phyloP scores from a whole-genome alignment of 2,113 vertebrate species.

The Hippocampus zosterae region DNA sequence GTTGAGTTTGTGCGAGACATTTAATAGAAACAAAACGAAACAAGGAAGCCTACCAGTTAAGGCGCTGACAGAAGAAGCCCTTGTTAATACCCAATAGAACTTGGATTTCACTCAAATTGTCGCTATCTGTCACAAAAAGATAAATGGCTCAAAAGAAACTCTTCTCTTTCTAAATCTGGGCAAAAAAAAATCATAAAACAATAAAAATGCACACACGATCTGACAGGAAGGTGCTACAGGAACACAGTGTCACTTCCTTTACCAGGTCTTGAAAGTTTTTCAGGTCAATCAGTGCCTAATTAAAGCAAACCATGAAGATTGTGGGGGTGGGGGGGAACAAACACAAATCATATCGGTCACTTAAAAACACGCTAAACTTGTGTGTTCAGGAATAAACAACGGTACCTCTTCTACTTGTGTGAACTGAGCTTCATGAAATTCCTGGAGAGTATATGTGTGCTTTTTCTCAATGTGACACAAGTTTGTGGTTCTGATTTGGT shows the following conservation, averaged over 20 bases:
- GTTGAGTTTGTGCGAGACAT: neutral
- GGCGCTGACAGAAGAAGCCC: constrained; percentile 61
- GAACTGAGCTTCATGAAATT: constrained; percentile 72
- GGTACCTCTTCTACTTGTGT: constrained; percentile 72
- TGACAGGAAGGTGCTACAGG: constrained; percentile 66
- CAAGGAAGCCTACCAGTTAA: constrained; percentile 68
- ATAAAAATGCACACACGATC: constrained; percentile 36
- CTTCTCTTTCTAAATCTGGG: neutral
- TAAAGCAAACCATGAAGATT: constrained; percentile 16
- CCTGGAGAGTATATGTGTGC: constrained; percentile 72
- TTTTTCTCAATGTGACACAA: constrained; percentile 74
- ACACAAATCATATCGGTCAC: neutral
- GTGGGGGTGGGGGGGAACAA: neutral
- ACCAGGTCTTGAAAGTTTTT: constrained; percentile 74
- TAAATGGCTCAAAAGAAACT: neutral
- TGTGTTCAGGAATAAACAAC: neutral
- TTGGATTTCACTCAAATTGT: constrained; percentile 58
- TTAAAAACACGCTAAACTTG: neutral
- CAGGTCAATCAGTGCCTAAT: constrained; percentile 69
- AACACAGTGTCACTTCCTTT: constrained; percentile 73
- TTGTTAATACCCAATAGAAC: constrained; percentile 67
- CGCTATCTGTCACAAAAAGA: constrained; percentile 40
- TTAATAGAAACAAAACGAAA: neutral
- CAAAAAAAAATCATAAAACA: neutral
- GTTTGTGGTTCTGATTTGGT: constrained; percentile 67